Evolutionary conservation across 2,888 invertebrate species (phyloP), one percentile per base, ranked within the genome.

Genomic region (Hypomecis punctinalis): DNA sequence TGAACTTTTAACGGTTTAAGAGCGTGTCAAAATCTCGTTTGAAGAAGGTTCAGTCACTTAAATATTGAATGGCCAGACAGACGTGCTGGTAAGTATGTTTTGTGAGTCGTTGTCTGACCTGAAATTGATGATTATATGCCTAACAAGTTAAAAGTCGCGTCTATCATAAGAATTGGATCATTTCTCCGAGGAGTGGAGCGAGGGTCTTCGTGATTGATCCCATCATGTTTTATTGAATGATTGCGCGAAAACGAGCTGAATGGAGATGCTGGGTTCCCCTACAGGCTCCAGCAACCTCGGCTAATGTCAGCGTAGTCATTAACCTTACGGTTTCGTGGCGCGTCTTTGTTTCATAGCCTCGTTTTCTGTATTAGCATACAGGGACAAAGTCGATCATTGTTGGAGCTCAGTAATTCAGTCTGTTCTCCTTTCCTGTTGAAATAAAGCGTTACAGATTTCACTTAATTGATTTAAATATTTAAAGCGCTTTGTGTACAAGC

Each of bases 211-310:
- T 86, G 92, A 91, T 89, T 91, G 88, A 83, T 80, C 82, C 85
- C 85, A 91, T 91, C 89, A 86, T 66, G 88, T 89, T 92, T 73
- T 88, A 93, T 93, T 93, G 92, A 86, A 93, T 92, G 92, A 93
- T 93, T 93, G 92, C 89, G 90, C 91, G 89, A 92, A 92, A 89
- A 88, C 85, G 86, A 82, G 83, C 78, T 82, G 76, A 79, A 81
- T 77, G 72, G 81, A 89, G 88, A 89, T 82, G 83, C 74, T 79
- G 81, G 72, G 79, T 83, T 78, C 91, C 91, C 89, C 88, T 80
- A 61, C 78, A 77, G 81, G 79, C 78, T 78, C 80, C 80, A 82
- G 75, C 80, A 84, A 82, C 76, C 76, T 82, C 81, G 80, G 82
- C 81, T 85, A 80, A 85, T 81, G 76, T 81, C 77, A 78, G 74